Evolutionary conservation across 2,113 vertebrate genomes (phyloP).

Genomic region (Hemichromis elongatus): DNA sequence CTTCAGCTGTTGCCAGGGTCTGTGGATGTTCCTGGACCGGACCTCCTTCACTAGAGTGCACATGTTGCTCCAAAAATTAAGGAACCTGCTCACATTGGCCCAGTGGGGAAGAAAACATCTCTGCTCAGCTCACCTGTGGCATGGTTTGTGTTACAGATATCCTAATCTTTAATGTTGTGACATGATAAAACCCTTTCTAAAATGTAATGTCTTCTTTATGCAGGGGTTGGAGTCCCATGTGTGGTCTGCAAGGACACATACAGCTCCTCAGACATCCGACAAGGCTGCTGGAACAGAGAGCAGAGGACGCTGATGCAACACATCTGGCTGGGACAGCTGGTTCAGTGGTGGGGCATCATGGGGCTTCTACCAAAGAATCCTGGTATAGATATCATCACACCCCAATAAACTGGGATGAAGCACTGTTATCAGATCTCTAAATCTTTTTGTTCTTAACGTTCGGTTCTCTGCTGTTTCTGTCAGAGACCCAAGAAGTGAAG

Average conservation of each 20-base stretch:
- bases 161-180: neutral
- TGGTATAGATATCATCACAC: constrained; percentile 18
- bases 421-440: neutral
- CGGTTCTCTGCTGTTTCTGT: neutral
- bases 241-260: neutral
- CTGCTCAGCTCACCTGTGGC: constrained; percentile 22
- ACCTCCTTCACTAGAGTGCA: constrained; percentile 39
- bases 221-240: constrained; percentile 18
- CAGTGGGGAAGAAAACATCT: constrained; percentile 33
- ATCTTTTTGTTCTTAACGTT: neutral
- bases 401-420: neutral
- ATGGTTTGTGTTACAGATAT: neutral
- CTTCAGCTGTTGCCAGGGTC: constrained; percentile 47
- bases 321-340: constrained; percentile 51
- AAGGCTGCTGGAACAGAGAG: constrained; percentile 23
- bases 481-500: constrained; percentile 53
- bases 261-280: neutral
- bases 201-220: neutral
- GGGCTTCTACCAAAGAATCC: constrained; percentile 53
- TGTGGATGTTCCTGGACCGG: constrained; percentile 58
- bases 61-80: constrained; percentile 50
- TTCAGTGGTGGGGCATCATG: constrained; percentile 61
- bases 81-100: constrained; percentile 51
- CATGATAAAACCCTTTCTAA: neutral
- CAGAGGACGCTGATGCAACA: constrained; percentile 34